These are phyloP conservation scores for Flabesymbios commensalis DNA, from an alignment of 2,888 invertebrate species.

Conservation along the genomic window DNA sequence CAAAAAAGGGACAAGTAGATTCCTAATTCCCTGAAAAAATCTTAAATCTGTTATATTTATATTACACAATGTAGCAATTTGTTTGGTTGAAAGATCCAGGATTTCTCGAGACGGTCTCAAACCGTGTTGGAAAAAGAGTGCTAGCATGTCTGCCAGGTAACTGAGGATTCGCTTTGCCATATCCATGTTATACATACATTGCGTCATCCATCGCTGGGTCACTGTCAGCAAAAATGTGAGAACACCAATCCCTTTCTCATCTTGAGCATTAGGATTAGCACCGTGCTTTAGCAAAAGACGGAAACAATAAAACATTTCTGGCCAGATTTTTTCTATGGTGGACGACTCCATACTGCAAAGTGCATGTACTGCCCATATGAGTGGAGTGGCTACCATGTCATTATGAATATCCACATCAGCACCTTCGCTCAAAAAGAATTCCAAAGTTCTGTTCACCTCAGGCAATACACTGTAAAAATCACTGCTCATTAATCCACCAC, in stretches of 20 bases:
- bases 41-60: neutral
- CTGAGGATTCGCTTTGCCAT: neutral
- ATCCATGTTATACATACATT: slow-evolving; percentile 2
- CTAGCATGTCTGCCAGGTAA: slow-evolving; percentile 3
- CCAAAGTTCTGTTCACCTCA: slow-evolving; percentile 11
- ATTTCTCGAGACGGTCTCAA: slow-evolving; percentile 4
- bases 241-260: slow-evolving; percentile 13
- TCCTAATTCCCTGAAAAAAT: neutral
- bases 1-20: slow-evolving; percentile 12
- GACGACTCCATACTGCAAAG: slow-evolving; percentile 10
- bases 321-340: slow-evolving; percentile 10
- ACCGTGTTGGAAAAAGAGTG: slow-evolving; percentile 11
- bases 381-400: slow-evolving; percentile 2
- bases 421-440: slow-evolving; percentile 6
- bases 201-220: slow-evolving; percentile 12
- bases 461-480: no score
- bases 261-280: slow-evolving; percentile 16
- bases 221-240: slow-evolving; percentile 9
- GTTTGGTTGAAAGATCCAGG: slow-evolving; percentile 13
- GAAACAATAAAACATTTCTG: slow-evolving; percentile 6
- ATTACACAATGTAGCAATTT: slow-evolving; percentile 18
- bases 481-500: no score
- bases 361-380: slow-evolving; percentile 3
- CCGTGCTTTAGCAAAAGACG: slow-evolving; percentile 8
- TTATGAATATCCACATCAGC: slow-evolving; percentile 1